Base-by-base conservation (phyloP, 2,113 vertebrate genomes). In the Shinisaurus crocodilurus region DNA sequence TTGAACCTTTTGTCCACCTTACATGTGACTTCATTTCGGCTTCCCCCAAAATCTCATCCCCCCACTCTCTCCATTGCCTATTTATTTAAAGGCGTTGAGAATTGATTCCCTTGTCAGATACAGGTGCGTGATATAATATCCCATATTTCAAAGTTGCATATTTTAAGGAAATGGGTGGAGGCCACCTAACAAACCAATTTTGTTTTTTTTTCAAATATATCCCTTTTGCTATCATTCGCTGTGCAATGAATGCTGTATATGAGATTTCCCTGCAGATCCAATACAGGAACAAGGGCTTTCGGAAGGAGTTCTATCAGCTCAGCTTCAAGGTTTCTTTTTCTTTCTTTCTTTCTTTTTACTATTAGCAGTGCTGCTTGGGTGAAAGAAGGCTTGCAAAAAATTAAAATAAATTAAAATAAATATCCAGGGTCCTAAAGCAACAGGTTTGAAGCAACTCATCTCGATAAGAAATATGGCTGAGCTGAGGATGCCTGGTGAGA, bases 1-100 rank as follows among this genome's bases (percentile, higher is more conserved):
- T 87, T 92, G 16, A 18, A 60, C 32, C 94, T 96, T 97, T 97
- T 97, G 96, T 97, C 96, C 95, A 93, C 90, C 92, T 92, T 96
- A 96, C 94, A 92, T 96, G 97, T 96, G 95, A 94, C 95, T 96
- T 95, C 93, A 96, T 96, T 94, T 93, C 94, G 95, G 95, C 95
- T 97, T 23, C 94, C 92, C 86, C 86, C 96, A 96, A 63, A 63
- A 23, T 20, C 60, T 63, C 96, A 96, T 96, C 95, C 93, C 94
- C 60, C 60, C 16, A 16, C 16, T 20, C 60, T 20, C 96, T 95
- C 95, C 96, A 95, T 92, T 95, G 93, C 91, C 90, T 94, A 91
- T 92, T 92, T 94, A 91, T 92, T 92, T 94, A 93, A 69, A 93
- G 92, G 79, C 27, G 1, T 90, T 83, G 90, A 96, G 90, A 91